These are phyloP conservation scores for Uropetala carovei DNA, from an alignment of 2,888 invertebrate species.

Conservation along the genomic window DNA sequence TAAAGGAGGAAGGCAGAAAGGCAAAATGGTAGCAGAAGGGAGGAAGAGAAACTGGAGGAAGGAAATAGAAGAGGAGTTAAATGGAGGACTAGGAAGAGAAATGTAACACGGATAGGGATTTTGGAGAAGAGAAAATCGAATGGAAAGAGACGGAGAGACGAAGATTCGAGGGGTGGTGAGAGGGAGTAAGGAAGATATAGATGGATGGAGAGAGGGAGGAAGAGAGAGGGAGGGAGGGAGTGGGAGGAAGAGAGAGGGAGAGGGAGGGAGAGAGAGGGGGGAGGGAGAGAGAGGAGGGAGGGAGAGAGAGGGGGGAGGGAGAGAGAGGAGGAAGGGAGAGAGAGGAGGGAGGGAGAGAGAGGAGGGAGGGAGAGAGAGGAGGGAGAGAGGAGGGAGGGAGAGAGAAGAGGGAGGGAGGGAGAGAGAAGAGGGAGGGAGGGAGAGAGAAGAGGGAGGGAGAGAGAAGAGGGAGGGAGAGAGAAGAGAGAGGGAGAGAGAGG, in stretches of 20 bases:
- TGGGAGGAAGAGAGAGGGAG: too few species aligned
- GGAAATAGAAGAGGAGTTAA: background rate
- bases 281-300: background rate
- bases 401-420: background rate
- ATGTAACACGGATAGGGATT: too few species aligned
- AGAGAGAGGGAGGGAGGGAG: too few species aligned
- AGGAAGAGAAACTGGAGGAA: background rate
- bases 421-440: background rate
- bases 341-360: background rate
- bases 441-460: too few species aligned
- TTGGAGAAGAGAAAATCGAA: background rate
- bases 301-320: background rate
- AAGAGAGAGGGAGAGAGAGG: too few species aligned
- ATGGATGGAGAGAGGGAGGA: too few species aligned
- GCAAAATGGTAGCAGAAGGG: background rate
- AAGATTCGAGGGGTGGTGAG: too few species aligned
- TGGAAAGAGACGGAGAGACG: background rate
- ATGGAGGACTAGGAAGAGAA: background rate
- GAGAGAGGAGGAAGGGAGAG: background rate
- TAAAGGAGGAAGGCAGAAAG: background rate
- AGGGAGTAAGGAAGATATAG: too few species aligned
- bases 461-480: too few species aligned
- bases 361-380: background rate
- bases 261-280: too few species aligned
- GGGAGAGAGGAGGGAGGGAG: conserved; percentile 5